phyloP scores from a whole-genome alignment of 2,113 vertebrate genomes.

The Corapipo altera region DNA sequence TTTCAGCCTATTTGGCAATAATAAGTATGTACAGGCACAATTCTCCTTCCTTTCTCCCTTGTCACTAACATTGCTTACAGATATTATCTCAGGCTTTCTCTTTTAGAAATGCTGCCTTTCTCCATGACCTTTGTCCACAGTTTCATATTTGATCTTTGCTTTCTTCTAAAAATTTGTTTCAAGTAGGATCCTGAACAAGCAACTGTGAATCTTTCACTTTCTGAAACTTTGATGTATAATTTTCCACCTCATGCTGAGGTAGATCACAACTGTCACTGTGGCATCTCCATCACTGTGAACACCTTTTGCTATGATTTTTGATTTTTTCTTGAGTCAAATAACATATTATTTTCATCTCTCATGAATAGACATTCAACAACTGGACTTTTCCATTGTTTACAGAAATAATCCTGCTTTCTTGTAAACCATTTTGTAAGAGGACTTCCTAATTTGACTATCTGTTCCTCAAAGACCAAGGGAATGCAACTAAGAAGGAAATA shows the following conservation, averaged over 20 bases:
- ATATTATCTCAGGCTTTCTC: slow-evolving; percentile 11
- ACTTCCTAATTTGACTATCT: slow-evolving; percentile 28
- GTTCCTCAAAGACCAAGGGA: slow-evolving; percentile 50
- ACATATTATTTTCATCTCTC: background rate
- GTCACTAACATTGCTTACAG: background rate
- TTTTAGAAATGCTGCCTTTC: background rate
- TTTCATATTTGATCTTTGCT: slow-evolving; percentile 7
- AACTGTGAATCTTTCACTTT: background rate
- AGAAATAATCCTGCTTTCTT: slow-evolving; percentile 23
- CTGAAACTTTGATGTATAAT: background rate
- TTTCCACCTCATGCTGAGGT: background rate
- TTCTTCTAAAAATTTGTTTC: background rate
- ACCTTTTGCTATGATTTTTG: background rate
- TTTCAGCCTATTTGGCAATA: slow-evolving; percentile 32
- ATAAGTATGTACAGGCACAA: background rate
- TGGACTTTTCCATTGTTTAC: slow-evolving; percentile 5
- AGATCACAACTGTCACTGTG: background rate
- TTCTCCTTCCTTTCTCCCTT: background rate
- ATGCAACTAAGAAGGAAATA: slow-evolving; percentile 28
- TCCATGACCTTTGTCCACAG: background rate
- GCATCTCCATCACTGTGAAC: background rate
- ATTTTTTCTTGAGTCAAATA: background rate
- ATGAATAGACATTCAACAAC: background rate
- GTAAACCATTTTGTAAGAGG: background rate
- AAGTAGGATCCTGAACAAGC: background rate